Evolutionary conservation across 2,888 invertebrate genomes (phyloP).

Genomic region (Drosophila testacea): DNA sequence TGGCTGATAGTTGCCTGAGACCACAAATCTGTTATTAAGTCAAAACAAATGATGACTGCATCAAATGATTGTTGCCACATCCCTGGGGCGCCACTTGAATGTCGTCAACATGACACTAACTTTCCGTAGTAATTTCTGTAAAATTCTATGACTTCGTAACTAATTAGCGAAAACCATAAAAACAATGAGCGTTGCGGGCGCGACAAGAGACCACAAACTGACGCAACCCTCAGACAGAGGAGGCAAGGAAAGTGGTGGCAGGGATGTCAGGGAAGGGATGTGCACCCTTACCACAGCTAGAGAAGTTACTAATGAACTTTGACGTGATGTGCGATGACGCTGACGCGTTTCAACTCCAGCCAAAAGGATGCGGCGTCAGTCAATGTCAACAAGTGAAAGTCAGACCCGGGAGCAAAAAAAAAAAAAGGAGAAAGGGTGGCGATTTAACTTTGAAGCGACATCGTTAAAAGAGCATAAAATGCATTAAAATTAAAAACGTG

Average conservation of each 20-base stretch:
- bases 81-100: slow-evolving; percentile 31
- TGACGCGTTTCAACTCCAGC: slow-evolving; percentile 43
- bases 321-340: slow-evolving; percentile 69
- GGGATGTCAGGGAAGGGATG: not conserved
- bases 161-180: slow-evolving; percentile 83
- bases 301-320: slow-evolving; percentile 72
- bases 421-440: slow-evolving; percentile 6
- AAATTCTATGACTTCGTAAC: slow-evolving; percentile 83
- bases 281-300: slow-evolving; percentile 31
- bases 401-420: slow-evolving; percentile 21
- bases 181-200: slow-evolving; percentile 68
- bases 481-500: slow-evolving; percentile 83
- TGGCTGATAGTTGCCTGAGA: slow-evolving; percentile 8
- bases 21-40: slow-evolving; percentile 17
- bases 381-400: slow-evolving; percentile 75
- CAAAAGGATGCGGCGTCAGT: slow-evolving; percentile 33
- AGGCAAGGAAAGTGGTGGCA: slow-evolving; percentile 1
- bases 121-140: slow-evolving; percentile 68
- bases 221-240: slow-evolving; percentile 27
- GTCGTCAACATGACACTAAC: slow-evolving; percentile 58
- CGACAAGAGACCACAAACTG: slow-evolving; percentile 53
- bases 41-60: slow-evolving; percentile 52
- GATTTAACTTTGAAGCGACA: slow-evolving; percentile 25
- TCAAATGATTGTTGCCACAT: slow-evolving; percentile 33
- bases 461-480: slow-evolving; percentile 77